Evolutionary conservation across 2,113 vertebrate genomes (phyloP).

Genomic region (Melierax canorus): DNA sequence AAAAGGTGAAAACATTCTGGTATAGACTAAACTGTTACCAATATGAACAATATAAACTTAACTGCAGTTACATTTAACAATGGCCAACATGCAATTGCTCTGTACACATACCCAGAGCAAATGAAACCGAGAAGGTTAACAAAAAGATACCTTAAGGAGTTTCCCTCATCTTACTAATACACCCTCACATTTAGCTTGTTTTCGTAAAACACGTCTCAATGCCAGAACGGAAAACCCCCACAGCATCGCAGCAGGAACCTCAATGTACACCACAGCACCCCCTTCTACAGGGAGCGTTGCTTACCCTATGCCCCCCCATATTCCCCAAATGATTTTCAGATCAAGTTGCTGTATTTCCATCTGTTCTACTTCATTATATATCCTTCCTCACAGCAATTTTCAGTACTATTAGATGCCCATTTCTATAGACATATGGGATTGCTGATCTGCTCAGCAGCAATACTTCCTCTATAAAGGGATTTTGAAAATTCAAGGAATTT

Average conservation of each 20-base stretch:
- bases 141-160: background rate
- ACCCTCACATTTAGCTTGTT: background rate
- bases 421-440: background rate
- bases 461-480: background rate
- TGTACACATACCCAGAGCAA: background rate
- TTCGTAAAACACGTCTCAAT: background rate
- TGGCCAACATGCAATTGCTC: background rate
- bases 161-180: background rate
- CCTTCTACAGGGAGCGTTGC: background rate
- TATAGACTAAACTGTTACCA: background rate
- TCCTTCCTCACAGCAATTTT: background rate
- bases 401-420: background rate
- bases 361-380: background rate
- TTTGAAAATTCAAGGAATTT: background rate
- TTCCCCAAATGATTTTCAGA: background rate
- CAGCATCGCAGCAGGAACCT: background rate
- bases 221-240: background rate
- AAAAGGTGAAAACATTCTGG: background rate
- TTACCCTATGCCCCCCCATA: background rate
- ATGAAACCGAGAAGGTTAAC: background rate
- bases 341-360: background rate
- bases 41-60: background rate
- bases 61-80: background rate
- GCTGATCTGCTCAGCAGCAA: background rate
- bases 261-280: background rate